phyloP scores from a whole-genome alignment of 53 echinoderm and acorn worm genomes.

The Patiria pectinifera region DNA sequence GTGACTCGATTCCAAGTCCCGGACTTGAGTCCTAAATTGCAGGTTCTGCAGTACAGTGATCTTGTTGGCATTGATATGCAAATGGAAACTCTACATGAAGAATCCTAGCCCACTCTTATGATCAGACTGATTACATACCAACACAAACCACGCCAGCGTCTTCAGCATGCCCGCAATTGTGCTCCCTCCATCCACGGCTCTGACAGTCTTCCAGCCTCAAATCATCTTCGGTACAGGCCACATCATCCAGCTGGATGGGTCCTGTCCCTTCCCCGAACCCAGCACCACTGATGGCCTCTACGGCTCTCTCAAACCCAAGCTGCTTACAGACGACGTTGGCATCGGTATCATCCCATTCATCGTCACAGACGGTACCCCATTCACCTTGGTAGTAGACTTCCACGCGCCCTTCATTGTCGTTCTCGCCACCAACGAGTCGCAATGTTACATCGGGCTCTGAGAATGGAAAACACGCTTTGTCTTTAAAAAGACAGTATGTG shows the following conservation, averaged over 20 bases:
- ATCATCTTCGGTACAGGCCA: slow-evolving; percentile 9
- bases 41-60: too few species aligned
- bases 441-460: not conserved
- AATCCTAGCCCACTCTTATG: too few species aligned
- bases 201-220: not conserved
- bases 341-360: not conserved
- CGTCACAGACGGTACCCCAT: slow-evolving; percentile 46
- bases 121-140: not conserved
- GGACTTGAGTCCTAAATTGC: too few species aligned
- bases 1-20: too few species aligned
- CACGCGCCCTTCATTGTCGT: slow-evolving; percentile 15
- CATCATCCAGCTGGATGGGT: not conserved
- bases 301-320: slow-evolving; percentile 8
- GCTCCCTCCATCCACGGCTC: not conserved
- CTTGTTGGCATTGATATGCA: too few species aligned
- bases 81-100: too few species aligned
- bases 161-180: slow-evolving; percentile 15
- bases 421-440: slow-evolving; percentile 1
- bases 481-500: not conserved
- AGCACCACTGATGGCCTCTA: not conserved
- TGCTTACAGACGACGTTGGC: slow-evolving; percentile 30
- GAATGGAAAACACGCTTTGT: not conserved
- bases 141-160: slow-evolving; percentile 31
- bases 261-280: slow-evolving; percentile 8
- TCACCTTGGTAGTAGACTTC: slow-evolving; percentile 23